Percentiles rank a stretch among this genome's conserved stretches.
phyloP scores from a whole-genome alignment of 1,140 invertebrate genomes.

The Leptopilina clavipes region DNA sequence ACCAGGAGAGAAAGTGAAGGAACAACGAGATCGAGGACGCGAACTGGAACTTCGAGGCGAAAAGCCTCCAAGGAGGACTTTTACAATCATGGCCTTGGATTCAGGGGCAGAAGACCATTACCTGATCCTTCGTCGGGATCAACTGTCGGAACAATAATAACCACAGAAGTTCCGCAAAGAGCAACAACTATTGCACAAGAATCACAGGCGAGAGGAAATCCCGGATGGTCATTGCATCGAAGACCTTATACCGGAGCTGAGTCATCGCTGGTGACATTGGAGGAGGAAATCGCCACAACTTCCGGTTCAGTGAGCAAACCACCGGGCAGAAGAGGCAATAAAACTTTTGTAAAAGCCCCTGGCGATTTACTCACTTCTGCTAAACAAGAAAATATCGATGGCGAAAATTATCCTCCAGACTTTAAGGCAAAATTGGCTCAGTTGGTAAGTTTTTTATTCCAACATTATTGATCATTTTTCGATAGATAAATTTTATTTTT shows the following conservation, averaged over 20 bases:
- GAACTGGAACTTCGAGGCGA: conserved; percentile 43
- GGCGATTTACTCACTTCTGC: conserved; percentile 22
- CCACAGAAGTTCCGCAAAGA: neutral
- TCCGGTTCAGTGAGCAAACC: conserved; percentile 35
- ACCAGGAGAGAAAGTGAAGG: conserved; percentile 49
- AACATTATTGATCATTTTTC: neutral
- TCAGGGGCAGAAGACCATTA: conserved; percentile 63
- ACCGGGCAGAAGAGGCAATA: conserved; percentile 57
- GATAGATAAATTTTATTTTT: neutral
- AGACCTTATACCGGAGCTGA: conserved; percentile 52
- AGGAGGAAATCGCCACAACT: conserved; percentile 33
- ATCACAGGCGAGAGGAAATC: conserved; percentile 55
- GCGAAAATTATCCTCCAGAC: conserved; percentile 70
- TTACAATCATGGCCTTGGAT: conserved; percentile 69
- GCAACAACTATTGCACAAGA: conserved; percentile 32
- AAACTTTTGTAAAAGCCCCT: conserved; percentile 53
- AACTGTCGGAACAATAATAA: conserved; percentile 9
- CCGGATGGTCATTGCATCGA: conserved; percentile 67
- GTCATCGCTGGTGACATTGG: conserved; percentile 9
- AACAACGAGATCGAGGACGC: conserved; percentile 46
- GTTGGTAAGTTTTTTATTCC: conserved; percentile 61
- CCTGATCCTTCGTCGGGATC: conserved; percentile 29
- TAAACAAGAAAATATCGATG: conserved; percentile 52
- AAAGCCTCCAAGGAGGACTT: conserved; percentile 64
- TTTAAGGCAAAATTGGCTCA: conserved; percentile 69